phyloP scores from a whole-genome alignment of 2,888 invertebrate genomes.

The Thereva nobilitata region DNA sequence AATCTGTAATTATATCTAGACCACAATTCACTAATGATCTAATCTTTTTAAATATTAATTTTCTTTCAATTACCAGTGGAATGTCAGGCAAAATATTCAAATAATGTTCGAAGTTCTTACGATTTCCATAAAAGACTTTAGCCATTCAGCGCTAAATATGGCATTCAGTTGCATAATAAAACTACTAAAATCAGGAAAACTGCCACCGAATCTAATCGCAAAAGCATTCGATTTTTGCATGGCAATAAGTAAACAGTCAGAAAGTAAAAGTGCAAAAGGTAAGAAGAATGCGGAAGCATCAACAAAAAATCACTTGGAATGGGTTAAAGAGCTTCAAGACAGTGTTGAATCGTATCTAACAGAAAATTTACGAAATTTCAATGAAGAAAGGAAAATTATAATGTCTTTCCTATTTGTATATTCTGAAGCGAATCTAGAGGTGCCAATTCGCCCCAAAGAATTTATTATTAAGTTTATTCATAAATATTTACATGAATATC shows the following conservation, averaged over 20 bases:
- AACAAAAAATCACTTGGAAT: constrained; percentile 40
- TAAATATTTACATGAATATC: constrained; percentile 50
- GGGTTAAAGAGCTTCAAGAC: constrained; percentile 50
- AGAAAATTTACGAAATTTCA: constrained; percentile 48
- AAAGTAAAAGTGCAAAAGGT: constrained; percentile 37
- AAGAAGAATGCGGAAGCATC: background rate
- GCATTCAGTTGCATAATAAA: constrained; percentile 51
- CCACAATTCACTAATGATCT: no score
- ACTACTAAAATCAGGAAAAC: constrained; percentile 49
- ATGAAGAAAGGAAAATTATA: constrained; percentile 49
- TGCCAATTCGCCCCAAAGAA: constrained; percentile 46
- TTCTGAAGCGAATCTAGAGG: constrained; percentile 52
- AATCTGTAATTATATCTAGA: constrained; percentile 24
- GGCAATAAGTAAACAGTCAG: constrained; percentile 51
- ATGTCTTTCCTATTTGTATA: constrained; percentile 53
- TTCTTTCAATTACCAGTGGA: constrained; percentile 46
- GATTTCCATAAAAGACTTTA: constrained; percentile 51
- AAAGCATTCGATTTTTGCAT: constrained; percentile 53
- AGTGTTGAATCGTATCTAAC: constrained; percentile 47
- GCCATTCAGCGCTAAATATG: constrained; percentile 53
- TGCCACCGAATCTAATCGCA: constrained; percentile 52
- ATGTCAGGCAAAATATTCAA: constrained; percentile 53
- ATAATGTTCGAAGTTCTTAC: constrained; percentile 53
- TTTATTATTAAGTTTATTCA: constrained; percentile 50
- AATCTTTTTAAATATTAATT: background rate